Base-by-base conservation (phyloP, 2,113 vertebrate species). In the Fregetta grallaria region DNA sequence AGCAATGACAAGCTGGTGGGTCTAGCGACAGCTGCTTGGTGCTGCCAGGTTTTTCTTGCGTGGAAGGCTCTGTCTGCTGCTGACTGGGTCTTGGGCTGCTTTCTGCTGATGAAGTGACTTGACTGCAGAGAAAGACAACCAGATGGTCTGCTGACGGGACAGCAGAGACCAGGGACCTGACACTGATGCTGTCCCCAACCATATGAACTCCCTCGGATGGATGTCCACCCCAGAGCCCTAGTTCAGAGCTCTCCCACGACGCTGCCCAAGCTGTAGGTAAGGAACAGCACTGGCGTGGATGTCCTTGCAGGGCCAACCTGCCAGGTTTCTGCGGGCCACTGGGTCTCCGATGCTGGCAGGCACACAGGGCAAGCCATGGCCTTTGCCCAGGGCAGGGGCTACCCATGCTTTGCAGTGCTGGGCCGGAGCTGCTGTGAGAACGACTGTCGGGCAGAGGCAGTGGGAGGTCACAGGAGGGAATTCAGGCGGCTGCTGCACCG, bases 1-100 rank as follows among this genome's bases (percentile, higher is more conserved):
- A 61, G 23, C 0, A 0, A 20, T 40, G 44, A 61, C 0, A 2
- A 91, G 56, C 42, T 58, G 71, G 45, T 47, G 75, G 26, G 10
- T 73, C 66, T 68, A 58, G 53, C 7, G 25, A 14, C 49, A 80
- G 49, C 19, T 77, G 52, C 59, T 50, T 65, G 36, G 10, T 72
- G 52, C 65, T 66, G 26, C 61, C 58, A 36, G 11, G 26, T 18
- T 74, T 67, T 88, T 49, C 36, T 50, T 26, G 20, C 3, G 5
- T 22, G 23, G 85, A 88, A 45, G 36, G n/a, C 20, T 83, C 36
- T 32, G 19, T 22, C 34, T 66, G 42, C 62, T 85, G 66, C 73
- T 52, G 42, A 12, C 71, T 1, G 4, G 19, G 8, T 72, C 58
- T 73, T 2, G 8, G 47, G 34, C 73, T 91, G 55, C 47, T 73